Evolutionary conservation across 2,888 invertebrate genomes (phyloP), one percentile per base, ranked within the genome.

Genomic region (Lagria hirta): DNA sequence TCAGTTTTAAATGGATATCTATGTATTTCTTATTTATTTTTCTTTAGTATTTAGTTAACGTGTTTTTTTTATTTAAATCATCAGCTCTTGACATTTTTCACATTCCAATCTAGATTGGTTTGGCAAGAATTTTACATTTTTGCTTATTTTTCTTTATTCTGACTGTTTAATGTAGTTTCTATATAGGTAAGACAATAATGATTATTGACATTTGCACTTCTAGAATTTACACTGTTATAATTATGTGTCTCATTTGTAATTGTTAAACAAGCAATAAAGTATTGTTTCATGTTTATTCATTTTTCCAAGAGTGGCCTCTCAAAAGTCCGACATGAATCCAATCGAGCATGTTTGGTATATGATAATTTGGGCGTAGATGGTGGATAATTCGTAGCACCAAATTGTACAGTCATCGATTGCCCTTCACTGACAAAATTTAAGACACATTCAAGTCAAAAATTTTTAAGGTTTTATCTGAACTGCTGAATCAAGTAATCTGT

Each of bases 121-220:
- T 21, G 10, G 10, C 32, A 32, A 32, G 4, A n/a, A 12, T 11
- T 14, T 5, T 8, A 8, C 14, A 10, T 4, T 8, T 4, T 32
- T 10, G 20, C 18, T 29, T 22, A 26, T 20, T 26, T 34, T 34
- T 14, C 13, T 15, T 14, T 23, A 6, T 32, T 13, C 21, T 22
- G 15, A 35, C 18, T 14, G 35, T 26, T 24, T 12, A 12, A 18
- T 13, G 23, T 33, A 33, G 13, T 10, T 22, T n/a, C 11, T 27
- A 37, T 27, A 28, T 37, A 21, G 21, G 13, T 38, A 38, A 38
- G 38, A 38, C 38, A 38, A 38, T 38, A 38, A 37, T n/a, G n/a
- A n/a, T n/a, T n/a, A n/a, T 37, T 37, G 5, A 18, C 20, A 12
- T 20, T 37, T 37, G 37, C 37, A 37, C 37, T 24, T 35, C 16